Base-by-base conservation (phyloP, 1,140 invertebrate species). In the Mizuhopecten yessoensis region DNA sequence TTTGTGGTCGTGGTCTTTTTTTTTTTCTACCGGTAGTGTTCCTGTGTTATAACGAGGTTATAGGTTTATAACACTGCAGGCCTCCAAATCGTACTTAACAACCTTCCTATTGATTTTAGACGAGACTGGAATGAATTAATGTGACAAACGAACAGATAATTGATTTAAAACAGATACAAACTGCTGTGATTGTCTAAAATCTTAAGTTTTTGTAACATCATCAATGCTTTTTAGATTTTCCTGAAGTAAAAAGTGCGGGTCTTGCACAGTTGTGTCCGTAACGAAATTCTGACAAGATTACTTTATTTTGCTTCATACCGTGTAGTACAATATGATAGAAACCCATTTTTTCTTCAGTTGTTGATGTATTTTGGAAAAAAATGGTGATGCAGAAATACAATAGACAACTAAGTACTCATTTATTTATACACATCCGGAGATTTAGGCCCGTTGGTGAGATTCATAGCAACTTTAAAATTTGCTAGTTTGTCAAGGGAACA, bases 51-150 rank as follows among this genome's bases (percentile, higher is more conserved):
- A 29, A n/a, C 3, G 29, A n/a, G 57, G 20, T n/a, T 75, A 75
- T 75, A 75, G n/a, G 23, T 75, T 75, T 75, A 29, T 75, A n/a
- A 29, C 57, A 75, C 17, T 75, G 57, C 11, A 29, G 1, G 57
- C 29, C 17, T n/a, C 57, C 57, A 29, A 75, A 29, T 45, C 17
- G 9, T 45, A 45, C 57, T 17, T 75, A 75, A 75, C 29, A 1
- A 75, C 57, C n/a, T 75, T 75, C 17, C n/a, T n/a, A 75, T 75
- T 75, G 57, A 75, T 75, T 29, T 75, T 11, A 75, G 42, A 75
- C 57, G 2, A 75, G 57, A 29, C 57, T 75, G 57, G 29, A 29
- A 29, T 5, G 23, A 29, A 75, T 75, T 29, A 29, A 23, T 17
- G n/a, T 75, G 57, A 75, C 57, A 75, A n/a, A 29, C 1, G 57